These are phyloP conservation scores for Rhinogobius similis DNA, from an alignment of 2,113 vertebrate species.

Conservation along the genomic window DNA sequence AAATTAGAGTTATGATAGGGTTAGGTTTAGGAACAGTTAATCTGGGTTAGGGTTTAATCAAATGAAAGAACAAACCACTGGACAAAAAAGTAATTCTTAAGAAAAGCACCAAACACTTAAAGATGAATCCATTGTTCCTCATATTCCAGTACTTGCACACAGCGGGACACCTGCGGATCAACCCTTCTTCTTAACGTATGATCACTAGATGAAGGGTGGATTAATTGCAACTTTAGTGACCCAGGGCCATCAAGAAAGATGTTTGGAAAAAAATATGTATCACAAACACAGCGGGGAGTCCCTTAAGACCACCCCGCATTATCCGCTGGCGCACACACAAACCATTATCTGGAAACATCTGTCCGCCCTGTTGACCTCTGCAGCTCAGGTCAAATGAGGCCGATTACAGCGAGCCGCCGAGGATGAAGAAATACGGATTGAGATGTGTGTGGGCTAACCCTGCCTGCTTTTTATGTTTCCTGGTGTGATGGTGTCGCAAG, in stretches of 20 bases:
- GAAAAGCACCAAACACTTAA: neutral
- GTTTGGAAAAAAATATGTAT: slow-evolving; percentile 12
- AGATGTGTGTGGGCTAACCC: slow-evolving; percentile 23
- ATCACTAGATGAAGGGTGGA: slow-evolving; percentile 56
- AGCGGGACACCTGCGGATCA: slow-evolving; percentile 28
- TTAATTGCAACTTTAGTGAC: slow-evolving; percentile 59
- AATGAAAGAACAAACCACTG: too few relatives aligned
- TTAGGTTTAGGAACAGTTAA: too few relatives aligned
- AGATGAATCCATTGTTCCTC: neutral
- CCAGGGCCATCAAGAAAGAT: slow-evolving; percentile 31
- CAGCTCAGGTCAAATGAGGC: slow-evolving; percentile 55
- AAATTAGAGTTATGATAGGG: too few relatives aligned
- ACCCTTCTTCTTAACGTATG: slow-evolving; percentile 53
- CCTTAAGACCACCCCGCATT: slow-evolving; percentile 40
- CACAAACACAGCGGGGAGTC: neutral
- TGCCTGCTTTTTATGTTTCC: slow-evolving; percentile 33
- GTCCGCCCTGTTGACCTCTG: slow-evolving; percentile 53
- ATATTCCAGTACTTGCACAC: neutral
- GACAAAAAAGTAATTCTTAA: neutral
- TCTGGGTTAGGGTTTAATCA: too few relatives aligned
- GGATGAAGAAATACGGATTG: slow-evolving; percentile 48
- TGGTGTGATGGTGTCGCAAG: slow-evolving; percentile 25
- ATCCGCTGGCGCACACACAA: slow-evolving; percentile 41
- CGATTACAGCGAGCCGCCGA: slow-evolving; percentile 53
- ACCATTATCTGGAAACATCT: slow-evolving; percentile 65